phyloP scores from a whole-genome alignment of 2,888 invertebrate genomes.

The Lutraria lutraria region DNA sequence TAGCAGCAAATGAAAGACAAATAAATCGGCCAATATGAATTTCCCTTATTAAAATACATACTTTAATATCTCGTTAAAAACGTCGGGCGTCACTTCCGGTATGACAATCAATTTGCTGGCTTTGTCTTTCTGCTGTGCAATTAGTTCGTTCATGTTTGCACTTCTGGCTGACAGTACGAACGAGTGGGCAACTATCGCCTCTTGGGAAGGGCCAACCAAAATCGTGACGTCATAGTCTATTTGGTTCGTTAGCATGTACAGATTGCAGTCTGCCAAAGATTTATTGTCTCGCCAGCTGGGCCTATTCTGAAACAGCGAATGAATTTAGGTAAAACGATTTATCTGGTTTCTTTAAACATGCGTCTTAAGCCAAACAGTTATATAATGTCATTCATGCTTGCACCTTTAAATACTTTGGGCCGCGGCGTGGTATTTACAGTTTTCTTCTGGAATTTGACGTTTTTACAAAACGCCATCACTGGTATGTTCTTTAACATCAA shows the following conservation, averaged over 20 bases:
- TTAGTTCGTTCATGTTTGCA: slow-evolving; percentile 39
- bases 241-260: slow-evolving; percentile 61
- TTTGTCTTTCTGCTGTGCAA: slow-evolving; percentile 19
- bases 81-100: slow-evolving; percentile 43
- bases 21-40: no score
- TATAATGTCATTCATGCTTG: background rate
- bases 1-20: no score
- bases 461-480: background rate
- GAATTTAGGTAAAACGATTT: background rate
- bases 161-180: slow-evolving; percentile 59
- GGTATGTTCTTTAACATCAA: background rate
- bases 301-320: background rate
- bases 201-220: slow-evolving; percentile 49
- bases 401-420: background rate
- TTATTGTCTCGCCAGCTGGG: slow-evolving; percentile 60
- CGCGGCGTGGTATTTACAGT: background rate
- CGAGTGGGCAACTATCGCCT: slow-evolving; percentile 53
- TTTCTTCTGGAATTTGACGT: background rate
- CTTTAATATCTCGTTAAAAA: slow-evolving; percentile 49
- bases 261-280: slow-evolving; percentile 55
- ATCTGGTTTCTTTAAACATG: background rate
- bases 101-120: slow-evolving; percentile 42
- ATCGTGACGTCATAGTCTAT: slow-evolving; percentile 67
- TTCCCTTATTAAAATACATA: no score
- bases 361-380: background rate